Evolutionary conservation across 2,888 invertebrate species (phyloP), one percentile per base, ranked within the genome.

Genomic region (Brenthis daphne): DNA sequence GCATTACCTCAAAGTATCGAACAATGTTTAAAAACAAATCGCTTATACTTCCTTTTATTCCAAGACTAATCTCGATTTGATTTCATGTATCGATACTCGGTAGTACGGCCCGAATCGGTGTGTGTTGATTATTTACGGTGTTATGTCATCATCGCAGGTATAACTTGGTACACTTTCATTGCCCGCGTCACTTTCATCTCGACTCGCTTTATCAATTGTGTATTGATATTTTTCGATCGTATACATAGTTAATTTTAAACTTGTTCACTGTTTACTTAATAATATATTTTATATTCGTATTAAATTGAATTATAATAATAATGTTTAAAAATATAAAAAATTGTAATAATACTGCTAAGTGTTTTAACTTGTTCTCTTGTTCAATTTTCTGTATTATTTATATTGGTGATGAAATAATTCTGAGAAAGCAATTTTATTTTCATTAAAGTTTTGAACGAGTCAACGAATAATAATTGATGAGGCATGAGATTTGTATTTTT

Each of bases 401-500:
- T 37, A 29, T 29, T 4, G 5, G 1, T 8, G 37, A 37, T 16
- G 24, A 13, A 53, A 57, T 65, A 16, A 51, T 51, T 20, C 57
- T 16, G 37, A n/a, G 6, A 4, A 47, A n/a, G 33, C 12, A 37
- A 53, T 53, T 51, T 16, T 12, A 11, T 43, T 43, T 53, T 37
- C 5, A 53, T 43, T 53, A 53, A 16, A n/a, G 16, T 8, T 3
- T 53, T 16, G 65, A 75, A 76, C 75, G 73, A 65, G 71, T 61
- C 64, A 66, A 50, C 72, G 73, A 74, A 74, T 70, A 72, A 74
- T 75, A 73, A 69, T 72, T 73, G 71, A 68, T 71, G 73, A 74
- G 67, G 65, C 69, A 73, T 71, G 73, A 67, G 75, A 74, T 77
- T 73, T 65, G 73, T 75, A 79, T 74, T 74, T 70, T 72, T 70